Evolutionary conservation across 2,113 vertebrate species (phyloP), one percentile per base, ranked within the genome.

Genomic region (Brachyistius frenatus): DNA sequence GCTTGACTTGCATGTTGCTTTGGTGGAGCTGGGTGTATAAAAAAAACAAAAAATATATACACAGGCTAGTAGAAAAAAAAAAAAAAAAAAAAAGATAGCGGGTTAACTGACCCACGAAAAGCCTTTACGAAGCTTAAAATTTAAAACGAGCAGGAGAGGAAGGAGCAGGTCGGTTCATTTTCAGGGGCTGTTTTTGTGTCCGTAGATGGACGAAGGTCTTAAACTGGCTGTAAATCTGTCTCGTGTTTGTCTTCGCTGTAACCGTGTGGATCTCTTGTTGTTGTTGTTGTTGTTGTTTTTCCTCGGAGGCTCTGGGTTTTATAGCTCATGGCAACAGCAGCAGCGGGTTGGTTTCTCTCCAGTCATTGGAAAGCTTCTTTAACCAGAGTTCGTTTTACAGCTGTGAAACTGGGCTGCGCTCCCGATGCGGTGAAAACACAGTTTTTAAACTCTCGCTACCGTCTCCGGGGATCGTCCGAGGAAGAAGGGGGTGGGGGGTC

Each of bases 371-470:
- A 62, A 69, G 70, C 67, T 88, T 89, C 76, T 80, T 72, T 85
- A 91, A 88, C 66, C 66, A 76, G 46, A 72, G 41, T 60, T 52
- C 81, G 91, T 84, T 91, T 92, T 90, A 88, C 86, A 91, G 85
- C 90, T 87, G 88, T 55, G 81, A 88, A 91, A 90, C 80, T 88
- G 85, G 88, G 86, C 89, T 81, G 33, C 55, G 10, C 44, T 91
- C 83, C 86, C 49, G 14, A 77, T 53, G 80, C 73, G 16, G 15
- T 36, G 9, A 64, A 73, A 82, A 85, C 79, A 89, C 39, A 71
- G 78, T 86, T 89, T 23, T 83, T 87, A 85, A 64, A 74, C 76
- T 87, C 74, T 66, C 65, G 4, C 32, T 67, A 35, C 44, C 23
- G 69, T 86, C 83, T 87, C 83, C 80, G 44, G 70, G 84, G 74